Conservation (phyloP, 2,888 invertebrate genomes). For the Oligia fasciuncula region DNA sequence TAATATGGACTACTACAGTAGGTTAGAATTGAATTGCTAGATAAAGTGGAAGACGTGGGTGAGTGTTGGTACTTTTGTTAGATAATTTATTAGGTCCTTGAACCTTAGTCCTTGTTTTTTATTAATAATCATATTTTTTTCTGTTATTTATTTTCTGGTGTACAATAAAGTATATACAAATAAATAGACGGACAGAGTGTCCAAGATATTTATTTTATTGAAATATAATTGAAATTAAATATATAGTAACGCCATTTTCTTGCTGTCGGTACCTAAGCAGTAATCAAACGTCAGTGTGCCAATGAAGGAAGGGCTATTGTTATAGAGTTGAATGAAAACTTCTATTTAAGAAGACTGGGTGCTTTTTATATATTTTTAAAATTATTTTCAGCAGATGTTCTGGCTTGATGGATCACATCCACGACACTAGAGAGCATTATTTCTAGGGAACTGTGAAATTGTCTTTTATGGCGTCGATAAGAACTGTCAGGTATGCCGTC, state of each 20-base stretch:
- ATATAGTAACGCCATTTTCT: conserved; percentile 46
- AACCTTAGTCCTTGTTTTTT: too few species aligned
- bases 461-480: conserved; percentile 67
- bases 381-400: conserved; percentile 89
- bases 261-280: conserved; percentile 80
- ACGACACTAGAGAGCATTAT: conserved; percentile 76
- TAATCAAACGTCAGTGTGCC: conserved; percentile 89
- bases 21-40: not conserved
- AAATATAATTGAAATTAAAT: not conserved
- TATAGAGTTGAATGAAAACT: conserved; percentile 89
- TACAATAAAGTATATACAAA: too few species aligned
- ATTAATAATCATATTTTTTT: too few species aligned
- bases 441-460: conserved; percentile 86
- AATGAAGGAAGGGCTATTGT: conserved; percentile 90
- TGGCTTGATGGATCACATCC: conserved; percentile 84
- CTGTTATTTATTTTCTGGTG: too few species aligned
- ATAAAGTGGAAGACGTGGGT: not conserved
- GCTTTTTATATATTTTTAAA: conserved; percentile 84
- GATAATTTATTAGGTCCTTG: not conserved
- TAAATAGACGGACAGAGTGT: not conserved
- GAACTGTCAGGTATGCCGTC: conserved; percentile 25
- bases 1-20: too few species aligned
- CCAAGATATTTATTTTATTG: not conserved
- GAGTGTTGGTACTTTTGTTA: not conserved
- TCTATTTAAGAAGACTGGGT: conserved; percentile 87